These are phyloP conservation scores for Bradypodion ventrale DNA, from an alignment of 2,797 vertebrate species.

Conservation along the genomic window DNA sequence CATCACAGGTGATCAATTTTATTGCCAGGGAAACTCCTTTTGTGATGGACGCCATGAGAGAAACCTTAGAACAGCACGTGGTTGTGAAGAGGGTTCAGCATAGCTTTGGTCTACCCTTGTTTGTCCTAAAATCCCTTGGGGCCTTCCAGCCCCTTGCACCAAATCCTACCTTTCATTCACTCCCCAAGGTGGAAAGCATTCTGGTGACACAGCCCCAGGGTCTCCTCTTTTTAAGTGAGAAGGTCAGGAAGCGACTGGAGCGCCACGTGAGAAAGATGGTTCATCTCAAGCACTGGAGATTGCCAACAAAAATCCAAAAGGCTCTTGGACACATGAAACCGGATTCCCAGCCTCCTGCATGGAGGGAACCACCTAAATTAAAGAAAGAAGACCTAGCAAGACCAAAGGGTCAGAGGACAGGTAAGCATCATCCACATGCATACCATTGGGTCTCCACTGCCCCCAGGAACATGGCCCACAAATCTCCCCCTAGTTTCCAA, in stretches of 20 bases:
- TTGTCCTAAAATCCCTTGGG: not conserved
- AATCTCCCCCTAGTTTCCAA: not conserved
- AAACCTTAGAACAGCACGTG: not conserved
- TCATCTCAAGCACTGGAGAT: not conserved
- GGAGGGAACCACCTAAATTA: too few species aligned
- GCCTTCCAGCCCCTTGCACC: not conserved
- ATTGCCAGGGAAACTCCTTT: too few species aligned
- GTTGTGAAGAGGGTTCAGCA: not conserved
- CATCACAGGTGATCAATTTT: too few species aligned
- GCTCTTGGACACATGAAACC: not conserved
- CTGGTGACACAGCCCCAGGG: not conserved
- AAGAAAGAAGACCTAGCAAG: not conserved
- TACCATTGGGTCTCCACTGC: not conserved
- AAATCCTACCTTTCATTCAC: not conserved
- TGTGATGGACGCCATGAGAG: too few species aligned
- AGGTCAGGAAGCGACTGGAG: not conserved
- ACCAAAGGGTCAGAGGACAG: not conserved
- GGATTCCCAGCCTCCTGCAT: not conserved
- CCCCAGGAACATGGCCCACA: not conserved
- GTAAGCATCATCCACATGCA: not conserved
- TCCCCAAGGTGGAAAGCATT: not conserved
- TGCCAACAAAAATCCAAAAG: not conserved
- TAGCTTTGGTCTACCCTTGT: not conserved
- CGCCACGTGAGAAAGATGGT: not conserved
- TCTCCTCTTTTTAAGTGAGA: slow-evolving; percentile 16